Conservation (phyloP, 2,113 vertebrate species). For the Narcine bancroftii region DNA sequence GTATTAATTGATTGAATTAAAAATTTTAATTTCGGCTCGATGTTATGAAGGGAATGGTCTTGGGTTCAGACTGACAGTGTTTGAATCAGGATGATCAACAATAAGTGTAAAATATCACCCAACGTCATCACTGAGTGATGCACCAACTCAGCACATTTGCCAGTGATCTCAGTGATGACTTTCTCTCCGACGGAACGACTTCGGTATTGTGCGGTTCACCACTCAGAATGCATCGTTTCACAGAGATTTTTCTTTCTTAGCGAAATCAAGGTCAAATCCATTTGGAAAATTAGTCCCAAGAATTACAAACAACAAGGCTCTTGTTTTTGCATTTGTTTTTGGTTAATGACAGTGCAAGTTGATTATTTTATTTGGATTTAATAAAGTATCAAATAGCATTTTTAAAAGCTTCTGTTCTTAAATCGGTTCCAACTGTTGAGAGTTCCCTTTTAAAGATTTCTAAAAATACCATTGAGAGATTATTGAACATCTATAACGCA, state of each 20-base stretch:
- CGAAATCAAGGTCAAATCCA: not conserved
- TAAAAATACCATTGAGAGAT: not conserved
- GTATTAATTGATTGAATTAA: not conserved
- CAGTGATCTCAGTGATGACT: no score
- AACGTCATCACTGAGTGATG: not conserved
- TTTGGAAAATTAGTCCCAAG: not conserved
- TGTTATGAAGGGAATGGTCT: no score
- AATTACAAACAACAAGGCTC: not conserved
- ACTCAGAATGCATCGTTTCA: no score
- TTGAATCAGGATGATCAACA: not conserved
- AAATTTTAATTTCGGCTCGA: not conserved
- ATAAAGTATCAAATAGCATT: not conserved
- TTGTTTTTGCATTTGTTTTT: not conserved
- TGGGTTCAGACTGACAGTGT: not conserved
- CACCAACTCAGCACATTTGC: not conserved
- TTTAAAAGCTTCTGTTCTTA: not conserved
- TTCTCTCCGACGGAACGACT: not conserved
- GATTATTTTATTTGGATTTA: conserved; percentile 4
- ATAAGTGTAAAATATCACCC: not conserved
- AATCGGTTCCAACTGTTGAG: not conserved
- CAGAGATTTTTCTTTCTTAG: not conserved
- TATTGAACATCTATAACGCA: not conserved
- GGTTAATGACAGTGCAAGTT: not conserved
- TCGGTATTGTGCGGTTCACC: not conserved
- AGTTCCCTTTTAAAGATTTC: not conserved